These are phyloP conservation scores for Carposina sasakii DNA, from an alignment of 1,140 invertebrate genomes.

Conservation along the genomic window DNA sequence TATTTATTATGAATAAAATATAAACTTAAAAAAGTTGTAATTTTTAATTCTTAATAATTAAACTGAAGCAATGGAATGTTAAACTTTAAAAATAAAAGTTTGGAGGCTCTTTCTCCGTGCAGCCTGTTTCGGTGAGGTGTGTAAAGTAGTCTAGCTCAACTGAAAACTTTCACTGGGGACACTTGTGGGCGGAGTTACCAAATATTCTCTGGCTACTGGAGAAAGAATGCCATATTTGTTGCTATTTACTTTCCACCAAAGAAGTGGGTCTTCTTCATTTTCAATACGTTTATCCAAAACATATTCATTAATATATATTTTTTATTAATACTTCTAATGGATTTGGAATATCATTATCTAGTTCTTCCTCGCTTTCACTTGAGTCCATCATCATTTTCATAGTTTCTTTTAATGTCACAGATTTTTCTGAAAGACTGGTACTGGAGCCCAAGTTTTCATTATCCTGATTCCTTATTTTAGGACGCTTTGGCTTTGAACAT, in stretches of 20 bases:
- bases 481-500: slow-evolving; percentile 18
- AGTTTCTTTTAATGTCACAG: slow-evolving; percentile 25
- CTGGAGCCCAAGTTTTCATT: neutral
- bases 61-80: too few species aligned
- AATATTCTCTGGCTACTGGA: slow-evolving; percentile 25
- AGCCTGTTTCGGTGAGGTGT: neutral
- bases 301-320: slow-evolving; percentile 26
- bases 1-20: too few species aligned
- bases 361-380: slow-evolving; percentile 25
- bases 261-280: slow-evolving; percentile 25
- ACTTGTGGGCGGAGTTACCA: slow-evolving; percentile 22
- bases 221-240: slow-evolving; percentile 25
- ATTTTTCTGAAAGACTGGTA: slow-evolving; percentile 19
- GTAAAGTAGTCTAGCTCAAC: neutral
- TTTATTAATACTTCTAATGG: slow-evolving; percentile 20
- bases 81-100: slow-evolving; percentile 2
- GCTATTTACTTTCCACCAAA: slow-evolving; percentile 28
- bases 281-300: slow-evolving; percentile 21
- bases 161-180: slow-evolving; percentile 3
- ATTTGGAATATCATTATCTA: too few species aligned
- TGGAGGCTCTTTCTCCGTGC: neutral
- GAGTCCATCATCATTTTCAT: slow-evolving; percentile 25
- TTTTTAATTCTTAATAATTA: too few species aligned
- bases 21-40: too few species aligned
- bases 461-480: slow-evolving; percentile 16